These are phyloP conservation scores for Amphiprion percula DNA, from an alignment of 2,113 vertebrate genomes.

Conservation along the genomic window DNA sequence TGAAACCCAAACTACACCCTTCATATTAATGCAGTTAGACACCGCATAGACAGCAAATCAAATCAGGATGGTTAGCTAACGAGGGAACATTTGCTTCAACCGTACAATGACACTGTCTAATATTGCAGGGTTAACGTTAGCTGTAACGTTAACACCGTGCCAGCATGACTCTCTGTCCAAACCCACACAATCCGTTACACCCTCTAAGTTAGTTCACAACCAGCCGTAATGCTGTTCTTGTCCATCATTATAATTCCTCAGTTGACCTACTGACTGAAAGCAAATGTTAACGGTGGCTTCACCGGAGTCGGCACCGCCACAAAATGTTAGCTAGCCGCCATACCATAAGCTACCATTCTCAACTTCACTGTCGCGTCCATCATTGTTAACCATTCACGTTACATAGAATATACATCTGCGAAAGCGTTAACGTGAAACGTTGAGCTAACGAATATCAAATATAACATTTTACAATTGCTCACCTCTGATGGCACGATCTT, in stretches of 20 bases:
- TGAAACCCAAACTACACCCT: slow-evolving; percentile 6
- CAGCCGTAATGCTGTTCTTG: slow-evolving; percentile 15
- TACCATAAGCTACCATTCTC: slow-evolving; percentile 62
- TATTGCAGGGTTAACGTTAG: slow-evolving; percentile 70
- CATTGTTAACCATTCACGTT: slow-evolving; percentile 68
- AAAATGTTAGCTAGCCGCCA: slow-evolving; percentile 76
- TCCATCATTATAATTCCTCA: slow-evolving; percentile 37
- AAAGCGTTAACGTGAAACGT: not conserved
- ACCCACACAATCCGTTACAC: slow-evolving; percentile 37
- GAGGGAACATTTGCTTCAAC: slow-evolving; percentile 37
- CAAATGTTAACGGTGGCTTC: slow-evolving; percentile 44
- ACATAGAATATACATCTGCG: slow-evolving; percentile 46
- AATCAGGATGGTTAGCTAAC: slow-evolving; percentile 21
- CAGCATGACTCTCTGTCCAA: slow-evolving; percentile 69
- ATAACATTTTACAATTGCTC: slow-evolving; percentile 47
- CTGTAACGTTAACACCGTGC: slow-evolving; percentile 59
- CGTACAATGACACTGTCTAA: slow-evolving; percentile 72
- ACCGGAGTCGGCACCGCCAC: slow-evolving; percentile 48
- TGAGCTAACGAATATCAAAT: not conserved
- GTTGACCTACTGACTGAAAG: slow-evolving; percentile 71
- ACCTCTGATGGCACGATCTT: slow-evolving; percentile 89
- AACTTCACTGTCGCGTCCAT: slow-evolving; percentile 75
- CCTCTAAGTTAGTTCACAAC: slow-evolving; percentile 8
- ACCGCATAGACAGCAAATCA: slow-evolving; percentile 2
- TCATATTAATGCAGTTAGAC: not conserved